Base-by-base conservation (phyloP, 2,888 invertebrate species). In the Pyrgus malvae region DNA sequence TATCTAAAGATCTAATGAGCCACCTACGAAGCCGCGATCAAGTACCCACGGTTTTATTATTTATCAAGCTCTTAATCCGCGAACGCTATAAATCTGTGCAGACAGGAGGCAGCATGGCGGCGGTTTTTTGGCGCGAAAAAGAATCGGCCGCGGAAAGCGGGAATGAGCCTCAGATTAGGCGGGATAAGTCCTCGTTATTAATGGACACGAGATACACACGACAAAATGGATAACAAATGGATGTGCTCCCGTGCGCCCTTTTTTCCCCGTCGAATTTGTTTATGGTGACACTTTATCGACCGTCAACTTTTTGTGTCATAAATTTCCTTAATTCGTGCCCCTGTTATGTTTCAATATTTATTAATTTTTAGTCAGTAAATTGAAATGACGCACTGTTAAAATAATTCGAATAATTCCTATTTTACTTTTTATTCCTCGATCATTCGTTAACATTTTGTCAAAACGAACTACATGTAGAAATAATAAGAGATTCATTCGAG, bases 161-260 rank as follows among this genome's bases (percentile, higher is more conserved):
- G 84, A 87, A 87, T 85, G 88, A 88, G 83, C 76, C 72, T 76
- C 85, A 88, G 89, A 89, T 88, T 89, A 85, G 76, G 70, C 65
- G 65, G 83, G 87, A 86, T 87, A 87, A 88, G 80, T 78, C 82
- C 73, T 55, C 61, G 79, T 88, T 90, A 90, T 90, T 90, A 90
- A 90, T 90, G 88, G 87, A 88, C 78, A 82, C 63, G 77, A 78
- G 84, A 81, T 86, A 86, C 80, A 85, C 81, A 77, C 76, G 78
- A 77, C 78, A 74, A 71, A 74, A 77, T 73, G 85, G 81, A 83
- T 86, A 84, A 82, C 73, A 76, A 80, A 87, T 85, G 85, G 80
- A 68, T 73, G 71, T 69, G 68, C 62, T 65, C 68, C 63, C 59
- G 64, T 56, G 62, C 63, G 45, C 16, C 21, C 40, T 40, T 44